Percentiles rank a stretch among this genome's conserved stretches.
Evolutionary conservation across 1,140 invertebrate genomes (phyloP).

Genomic region (Agrilus planipennis): DNA sequence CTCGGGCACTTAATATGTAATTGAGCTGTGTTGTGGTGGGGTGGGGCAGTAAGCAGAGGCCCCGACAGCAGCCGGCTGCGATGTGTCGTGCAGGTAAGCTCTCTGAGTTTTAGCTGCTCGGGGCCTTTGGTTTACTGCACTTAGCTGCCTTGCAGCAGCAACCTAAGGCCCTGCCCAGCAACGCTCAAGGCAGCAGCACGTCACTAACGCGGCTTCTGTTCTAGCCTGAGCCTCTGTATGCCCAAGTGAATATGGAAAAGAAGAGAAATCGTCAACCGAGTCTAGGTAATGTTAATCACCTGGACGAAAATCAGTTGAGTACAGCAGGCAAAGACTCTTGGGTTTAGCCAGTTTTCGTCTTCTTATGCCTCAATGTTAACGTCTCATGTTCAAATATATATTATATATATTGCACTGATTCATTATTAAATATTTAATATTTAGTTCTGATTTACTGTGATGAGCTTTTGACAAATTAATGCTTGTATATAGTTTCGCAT

Average conservation of each 20-base stretch:
- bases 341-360: constrained; percentile 23
- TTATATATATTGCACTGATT: constrained; percentile 32
- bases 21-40: constrained; percentile 20
- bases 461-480: constrained; percentile 29
- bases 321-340: constrained; percentile 32
- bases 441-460: constrained; percentile 35
- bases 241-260: constrained; percentile 69
- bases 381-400: constrained; percentile 28
- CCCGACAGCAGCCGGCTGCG: constrained; percentile 20
- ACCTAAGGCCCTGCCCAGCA: constrained; percentile 32
- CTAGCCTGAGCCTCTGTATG: constrained; percentile 62
- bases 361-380: constrained; percentile 32
- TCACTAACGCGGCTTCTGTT: constrained; percentile 31
- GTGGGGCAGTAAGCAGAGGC: constrained; percentile 26
- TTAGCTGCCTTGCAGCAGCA: constrained; percentile 17
- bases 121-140: constrained; percentile 33
- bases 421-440: constrained; percentile 31
- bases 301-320: constrained; percentile 20
- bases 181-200: not conserved
- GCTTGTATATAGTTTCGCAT: constrained; percentile 28
- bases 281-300: constrained; percentile 29
- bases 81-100: constrained; percentile 26
- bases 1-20: no score
- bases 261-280: constrained; percentile 52
- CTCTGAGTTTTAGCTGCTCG: constrained; percentile 29